These are phyloP conservation scores for Lepus americanus DNA, from an alignment of 2,113 vertebrate species.

Conservation along the genomic window DNA sequence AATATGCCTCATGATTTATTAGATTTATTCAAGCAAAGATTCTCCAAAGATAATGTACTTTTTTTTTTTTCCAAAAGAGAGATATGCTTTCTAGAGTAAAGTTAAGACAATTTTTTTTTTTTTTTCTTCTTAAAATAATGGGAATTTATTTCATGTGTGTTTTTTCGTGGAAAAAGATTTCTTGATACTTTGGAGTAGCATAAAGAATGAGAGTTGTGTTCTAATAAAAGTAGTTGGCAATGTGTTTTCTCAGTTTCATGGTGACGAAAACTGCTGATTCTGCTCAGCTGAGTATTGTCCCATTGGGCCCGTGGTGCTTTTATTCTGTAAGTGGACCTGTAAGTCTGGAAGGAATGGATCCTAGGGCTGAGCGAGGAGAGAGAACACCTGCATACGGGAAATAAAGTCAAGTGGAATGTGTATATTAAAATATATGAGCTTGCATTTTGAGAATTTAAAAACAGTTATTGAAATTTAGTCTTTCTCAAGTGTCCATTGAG, in stretches of 20 bases:
- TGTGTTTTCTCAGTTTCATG: slow-evolving; percentile 12
- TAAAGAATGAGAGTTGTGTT: slow-evolving; percentile 29
- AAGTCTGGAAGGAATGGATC: slow-evolving; percentile 28
- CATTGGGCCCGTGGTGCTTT: not conserved
- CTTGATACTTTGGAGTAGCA: not conserved
- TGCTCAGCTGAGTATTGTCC: not conserved
- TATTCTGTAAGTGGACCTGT: not conserved
- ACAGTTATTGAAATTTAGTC: not conserved
- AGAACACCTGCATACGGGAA: not conserved
- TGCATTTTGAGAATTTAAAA: slow-evolving; percentile 41
- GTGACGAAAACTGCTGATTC: not conserved
- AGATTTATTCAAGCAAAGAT: not conserved
- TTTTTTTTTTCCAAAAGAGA: not conserved
- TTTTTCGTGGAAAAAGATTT: not conserved
- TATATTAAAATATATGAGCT: not conserved
- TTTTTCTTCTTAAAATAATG: not conserved
- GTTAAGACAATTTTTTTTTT: not conserved
- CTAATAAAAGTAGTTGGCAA: slow-evolving; percentile 39
- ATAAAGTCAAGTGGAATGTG: not conserved
- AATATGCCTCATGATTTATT: not conserved
- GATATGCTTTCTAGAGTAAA: slow-evolving; percentile 12
- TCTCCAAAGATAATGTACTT: not conserved
- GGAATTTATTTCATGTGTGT: slow-evolving; percentile 16
- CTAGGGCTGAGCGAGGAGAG: not conserved
- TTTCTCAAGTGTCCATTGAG: not conserved